Conservation (phyloP, 1,140 invertebrate species). For the Spodoptera frugiperda region DNA sequence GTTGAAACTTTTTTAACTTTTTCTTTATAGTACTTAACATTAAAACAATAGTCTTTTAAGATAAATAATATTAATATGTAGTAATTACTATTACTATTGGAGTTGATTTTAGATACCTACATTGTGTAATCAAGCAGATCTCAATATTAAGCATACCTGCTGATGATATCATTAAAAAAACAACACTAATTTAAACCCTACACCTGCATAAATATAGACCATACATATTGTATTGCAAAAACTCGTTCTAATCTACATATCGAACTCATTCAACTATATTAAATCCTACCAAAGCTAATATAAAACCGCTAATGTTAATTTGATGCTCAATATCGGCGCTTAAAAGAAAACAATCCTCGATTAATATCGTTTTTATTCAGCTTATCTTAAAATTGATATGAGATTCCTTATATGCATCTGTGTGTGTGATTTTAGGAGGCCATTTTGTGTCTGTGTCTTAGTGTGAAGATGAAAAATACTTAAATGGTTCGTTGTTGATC, state of each 20-base stretch:
- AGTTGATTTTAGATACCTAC: too few species aligned
- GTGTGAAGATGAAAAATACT: conserved; percentile 37
- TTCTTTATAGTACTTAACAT: too few species aligned
- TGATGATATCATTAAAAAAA: too few species aligned
- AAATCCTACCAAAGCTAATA: conserved; percentile 37
- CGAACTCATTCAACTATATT: conserved; percentile 11
- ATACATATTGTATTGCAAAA: neutral
- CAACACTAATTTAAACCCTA: too few species aligned
- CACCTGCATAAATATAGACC: too few species aligned
- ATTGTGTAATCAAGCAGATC: too few species aligned
- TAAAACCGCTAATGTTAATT: conserved; percentile 49
- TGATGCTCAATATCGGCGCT: conserved; percentile 23
- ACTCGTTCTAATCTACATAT: conserved; percentile 11
- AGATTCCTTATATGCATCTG: conserved; percentile 34
- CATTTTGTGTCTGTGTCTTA: neutral
- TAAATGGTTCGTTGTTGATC: conserved; percentile 29
- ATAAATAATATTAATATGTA: too few species aligned
- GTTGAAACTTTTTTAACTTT: too few species aligned
- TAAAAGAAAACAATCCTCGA: conserved; percentile 30
- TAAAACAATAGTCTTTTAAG: too few species aligned
- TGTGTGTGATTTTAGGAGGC: conserved; percentile 11
- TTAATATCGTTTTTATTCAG: conserved; percentile 34
- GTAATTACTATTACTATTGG: too few species aligned
- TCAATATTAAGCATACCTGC: too few species aligned
- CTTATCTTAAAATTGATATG: conserved; percentile 30